phyloP scores from a whole-genome alignment of 1,140 invertebrate genomes.

The Branchinecta lynchi region DNA sequence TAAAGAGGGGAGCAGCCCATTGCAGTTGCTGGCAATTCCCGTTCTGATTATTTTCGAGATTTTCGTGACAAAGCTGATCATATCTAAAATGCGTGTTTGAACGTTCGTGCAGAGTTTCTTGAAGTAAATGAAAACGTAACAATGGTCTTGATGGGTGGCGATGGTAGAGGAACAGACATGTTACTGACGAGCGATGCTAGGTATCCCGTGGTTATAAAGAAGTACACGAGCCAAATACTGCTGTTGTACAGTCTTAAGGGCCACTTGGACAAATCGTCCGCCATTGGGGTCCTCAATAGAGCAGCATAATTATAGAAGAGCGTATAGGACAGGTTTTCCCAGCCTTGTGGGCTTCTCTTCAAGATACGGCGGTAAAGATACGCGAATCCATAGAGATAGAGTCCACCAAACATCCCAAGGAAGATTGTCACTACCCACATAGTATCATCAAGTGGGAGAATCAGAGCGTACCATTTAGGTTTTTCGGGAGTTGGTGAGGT shows the following conservation, averaged over 20 bases:
- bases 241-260: neutral
- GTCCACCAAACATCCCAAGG: neutral
- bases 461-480: neutral
- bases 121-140: too few relatives aligned
- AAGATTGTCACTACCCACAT: neutral
- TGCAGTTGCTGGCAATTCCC: too few relatives aligned
- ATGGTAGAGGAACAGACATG: neutral
- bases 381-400: neutral
- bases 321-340: neutral
- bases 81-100: too few relatives aligned
- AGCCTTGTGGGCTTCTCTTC: neutral
- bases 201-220: neutral
- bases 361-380: neutral
- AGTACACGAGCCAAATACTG: neutral
- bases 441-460: neutral
- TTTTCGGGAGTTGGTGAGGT: neutral
- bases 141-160: neutral
- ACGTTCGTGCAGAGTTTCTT: too few relatives aligned
- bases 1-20: too few relatives aligned
- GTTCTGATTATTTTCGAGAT: too few relatives aligned
- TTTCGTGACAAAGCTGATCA: too few relatives aligned
- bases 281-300: neutral
- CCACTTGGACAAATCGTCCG: neutral
- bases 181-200: neutral
- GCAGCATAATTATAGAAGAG: neutral